Percentiles rank a stretch among this genome's conserved stretches.
Conservation (phyloP, 2,113 vertebrate genomes). For the Cettia cetti region DNA sequence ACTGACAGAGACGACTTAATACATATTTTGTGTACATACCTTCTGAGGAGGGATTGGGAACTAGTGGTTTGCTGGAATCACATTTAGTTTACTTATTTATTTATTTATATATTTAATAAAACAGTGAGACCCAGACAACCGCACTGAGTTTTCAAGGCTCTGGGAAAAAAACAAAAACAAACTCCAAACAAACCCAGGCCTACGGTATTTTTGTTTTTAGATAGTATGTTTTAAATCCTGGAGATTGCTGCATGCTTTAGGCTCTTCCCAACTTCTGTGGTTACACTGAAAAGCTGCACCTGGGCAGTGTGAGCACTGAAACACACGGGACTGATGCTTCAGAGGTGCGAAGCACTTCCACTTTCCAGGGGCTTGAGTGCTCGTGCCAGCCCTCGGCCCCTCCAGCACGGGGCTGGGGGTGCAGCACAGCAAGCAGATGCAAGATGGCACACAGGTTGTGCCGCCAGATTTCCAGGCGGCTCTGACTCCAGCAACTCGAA, state of each 20-base stretch:
- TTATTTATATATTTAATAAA: not conserved
- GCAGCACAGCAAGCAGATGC: not conserved
- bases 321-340: not conserved
- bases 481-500: not conserved
- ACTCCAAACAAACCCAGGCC: not conserved
- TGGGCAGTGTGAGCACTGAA: not conserved
- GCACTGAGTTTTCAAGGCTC: not conserved
- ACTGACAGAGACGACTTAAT: not conserved
- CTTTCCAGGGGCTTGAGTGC: not conserved
- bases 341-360: not conserved
- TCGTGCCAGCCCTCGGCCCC: not conserved
- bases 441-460: not conserved
- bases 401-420: not conserved
- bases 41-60: not conserved
- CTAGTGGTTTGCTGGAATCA: not conserved
- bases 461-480: constrained; percentile 24
- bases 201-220: not conserved
- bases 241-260: not conserved
- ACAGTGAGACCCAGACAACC: not conserved
- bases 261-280: not conserved
- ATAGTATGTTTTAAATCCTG: not conserved
- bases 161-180: not conserved
- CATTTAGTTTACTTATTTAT: not conserved
- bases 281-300: not conserved
- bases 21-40: not conserved